phyloP scores from a whole-genome alignment of 2,113 vertebrate species.

The Ictalurus furcatus region DNA sequence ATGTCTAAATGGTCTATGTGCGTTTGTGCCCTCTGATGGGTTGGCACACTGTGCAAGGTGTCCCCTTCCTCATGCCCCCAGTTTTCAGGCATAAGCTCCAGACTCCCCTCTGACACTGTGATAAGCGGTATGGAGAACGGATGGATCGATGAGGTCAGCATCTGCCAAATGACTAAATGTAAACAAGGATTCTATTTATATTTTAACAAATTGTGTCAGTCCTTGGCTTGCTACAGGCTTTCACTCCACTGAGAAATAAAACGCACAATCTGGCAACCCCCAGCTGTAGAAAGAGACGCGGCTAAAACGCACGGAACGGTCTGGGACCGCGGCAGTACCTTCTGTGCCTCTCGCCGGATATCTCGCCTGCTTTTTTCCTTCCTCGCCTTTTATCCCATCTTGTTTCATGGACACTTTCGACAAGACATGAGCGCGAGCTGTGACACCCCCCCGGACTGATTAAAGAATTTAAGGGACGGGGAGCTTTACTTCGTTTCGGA shows the following conservation, averaged over 20 bases:
- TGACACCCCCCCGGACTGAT: slow-evolving; percentile 50
- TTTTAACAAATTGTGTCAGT: neutral
- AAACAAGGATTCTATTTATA: no score
- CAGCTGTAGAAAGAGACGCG: neutral
- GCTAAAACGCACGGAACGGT: slow-evolving; percentile 13
- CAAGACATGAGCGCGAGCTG: slow-evolving; percentile 48
- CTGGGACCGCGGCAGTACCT: slow-evolving; percentile 14
- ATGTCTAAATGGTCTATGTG: no score
- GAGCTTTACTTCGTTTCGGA: neutral
- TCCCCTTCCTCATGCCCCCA: no score
- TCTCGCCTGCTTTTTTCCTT: neutral
- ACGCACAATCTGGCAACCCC: slow-evolving; percentile 20
- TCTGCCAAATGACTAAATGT: neutral
- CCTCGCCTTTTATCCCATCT: neutral
- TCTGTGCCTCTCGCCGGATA: slow-evolving; percentile 3
- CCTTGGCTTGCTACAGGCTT: neutral
- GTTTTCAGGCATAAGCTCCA: no score
- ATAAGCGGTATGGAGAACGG: no score
- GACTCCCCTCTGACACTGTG: no score
- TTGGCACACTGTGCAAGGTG: no score
- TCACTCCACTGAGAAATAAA: neutral
- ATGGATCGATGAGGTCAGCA: neutral
- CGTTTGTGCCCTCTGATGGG: no score
- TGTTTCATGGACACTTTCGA: slow-evolving; percentile 28
- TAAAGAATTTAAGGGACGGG: neutral